A percentile compares a stretch with the other conserved stretches of the same genome.
Conservation (phyloP, 2,888 invertebrate genomes). For the Ariolimax columbianus region DNA sequence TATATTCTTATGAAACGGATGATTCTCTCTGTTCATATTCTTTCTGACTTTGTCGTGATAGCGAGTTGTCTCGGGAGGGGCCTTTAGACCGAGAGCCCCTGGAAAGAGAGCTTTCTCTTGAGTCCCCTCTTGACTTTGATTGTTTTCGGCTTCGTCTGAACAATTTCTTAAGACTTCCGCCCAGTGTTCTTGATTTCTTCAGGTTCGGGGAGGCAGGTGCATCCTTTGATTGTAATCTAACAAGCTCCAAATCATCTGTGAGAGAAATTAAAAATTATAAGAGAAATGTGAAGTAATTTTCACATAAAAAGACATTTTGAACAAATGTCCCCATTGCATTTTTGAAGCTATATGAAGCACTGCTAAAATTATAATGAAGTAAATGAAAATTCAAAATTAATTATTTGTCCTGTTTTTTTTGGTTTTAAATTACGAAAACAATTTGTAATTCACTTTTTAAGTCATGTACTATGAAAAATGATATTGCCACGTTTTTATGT, state of each 20-base stretch:
- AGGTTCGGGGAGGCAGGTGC: slow-evolving; percentile 65
- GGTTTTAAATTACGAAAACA: too few relatives aligned
- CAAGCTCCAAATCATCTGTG: slow-evolving; percentile 72
- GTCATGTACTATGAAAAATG: too few relatives aligned
- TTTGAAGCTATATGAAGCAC: too few relatives aligned
- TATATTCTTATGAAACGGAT: slow-evolving; percentile 56
- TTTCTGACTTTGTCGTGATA: slow-evolving; percentile 56
- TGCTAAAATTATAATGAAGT: too few relatives aligned
- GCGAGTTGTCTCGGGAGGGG: slow-evolving; percentile 70
- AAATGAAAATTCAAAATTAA: too few relatives aligned
- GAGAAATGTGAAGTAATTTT: neutral
- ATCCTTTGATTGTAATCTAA: slow-evolving; percentile 58
- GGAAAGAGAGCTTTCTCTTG: slow-evolving; percentile 72
- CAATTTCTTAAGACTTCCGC: slow-evolving; percentile 73
- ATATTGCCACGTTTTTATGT: too few relatives aligned
- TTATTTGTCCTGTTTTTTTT: too few relatives aligned
- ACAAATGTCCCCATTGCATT: neutral
- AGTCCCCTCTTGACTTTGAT: slow-evolving; percentile 64
- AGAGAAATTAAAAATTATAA: neutral
- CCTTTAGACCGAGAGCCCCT: slow-evolving; percentile 65
- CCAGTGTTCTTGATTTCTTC: slow-evolving; percentile 73
- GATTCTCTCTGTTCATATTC: slow-evolving; percentile 53
- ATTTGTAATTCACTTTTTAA: too few relatives aligned
- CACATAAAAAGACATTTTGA: neutral
- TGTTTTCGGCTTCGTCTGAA: slow-evolving; percentile 70